Percentiles rank a stretch among this genome's conserved stretches.
These are phyloP conservation scores for Leptogaster cylindrica DNA, from an alignment of 2,888 invertebrate species.

Conservation along the genomic window DNA sequence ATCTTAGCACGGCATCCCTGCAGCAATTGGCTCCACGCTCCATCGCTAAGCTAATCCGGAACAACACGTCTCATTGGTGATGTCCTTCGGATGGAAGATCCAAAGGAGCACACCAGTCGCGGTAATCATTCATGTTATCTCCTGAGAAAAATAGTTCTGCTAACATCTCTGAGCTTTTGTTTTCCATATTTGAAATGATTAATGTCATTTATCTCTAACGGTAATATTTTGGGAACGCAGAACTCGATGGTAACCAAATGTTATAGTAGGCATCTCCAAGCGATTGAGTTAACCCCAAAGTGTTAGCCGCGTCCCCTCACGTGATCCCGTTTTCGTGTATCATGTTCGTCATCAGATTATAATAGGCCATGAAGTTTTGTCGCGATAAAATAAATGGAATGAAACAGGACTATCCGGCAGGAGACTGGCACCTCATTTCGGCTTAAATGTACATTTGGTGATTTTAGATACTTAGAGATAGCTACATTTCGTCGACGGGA, in stretches of 20 bases:
- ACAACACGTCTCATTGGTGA: too few relatives aligned
- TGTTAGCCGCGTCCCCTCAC: neutral
- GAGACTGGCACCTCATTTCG: constrained; percentile 39
- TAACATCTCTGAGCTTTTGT: neutral
- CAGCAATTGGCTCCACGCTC: too few relatives aligned
- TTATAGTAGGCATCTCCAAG: neutral
- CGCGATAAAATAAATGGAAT: constrained; percentile 37
- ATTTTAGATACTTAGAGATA: constrained; percentile 33
- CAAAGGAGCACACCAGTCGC: too few relatives aligned
- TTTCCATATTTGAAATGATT: constrained; percentile 26
- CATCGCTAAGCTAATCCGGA: too few relatives aligned
- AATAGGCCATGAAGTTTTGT: constrained; percentile 39
- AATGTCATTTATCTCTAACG: constrained; percentile 23
- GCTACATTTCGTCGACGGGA: constrained; percentile 9
- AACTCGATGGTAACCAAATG: neutral
- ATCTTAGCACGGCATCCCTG: too few relatives aligned
- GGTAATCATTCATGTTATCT: too few relatives aligned
- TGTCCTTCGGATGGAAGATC: too few relatives aligned
- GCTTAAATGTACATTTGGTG: constrained; percentile 36
- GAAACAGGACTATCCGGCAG: constrained; percentile 1
- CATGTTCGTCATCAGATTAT: constrained; percentile 37
- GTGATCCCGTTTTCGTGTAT: constrained; percentile 25
- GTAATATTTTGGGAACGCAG: constrained; percentile 3
- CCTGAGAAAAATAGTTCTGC: neutral
- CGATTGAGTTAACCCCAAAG: constrained; percentile 33